Evolutionary conservation across 2,888 invertebrate species (phyloP).

Genomic region (Phania funesta): DNA sequence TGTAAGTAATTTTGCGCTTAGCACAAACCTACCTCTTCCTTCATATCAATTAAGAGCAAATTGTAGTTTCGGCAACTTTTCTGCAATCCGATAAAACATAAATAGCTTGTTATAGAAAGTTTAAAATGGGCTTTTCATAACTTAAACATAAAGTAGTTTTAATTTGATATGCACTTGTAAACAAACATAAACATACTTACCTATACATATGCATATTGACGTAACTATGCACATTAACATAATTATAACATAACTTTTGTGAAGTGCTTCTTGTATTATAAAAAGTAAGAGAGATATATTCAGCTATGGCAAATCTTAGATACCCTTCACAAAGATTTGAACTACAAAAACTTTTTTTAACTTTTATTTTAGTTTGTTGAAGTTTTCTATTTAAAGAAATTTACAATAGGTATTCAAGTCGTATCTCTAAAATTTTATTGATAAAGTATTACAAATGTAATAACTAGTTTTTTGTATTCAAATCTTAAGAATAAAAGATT

Average conservation of each 20-base stretch:
- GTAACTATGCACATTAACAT: not conserved
- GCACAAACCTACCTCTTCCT: not conserved
- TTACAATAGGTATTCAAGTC: too few relatives aligned
- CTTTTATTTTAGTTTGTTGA: too few relatives aligned
- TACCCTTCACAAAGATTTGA: too few relatives aligned
- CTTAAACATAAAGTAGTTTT: not conserved
- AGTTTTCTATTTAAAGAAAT: too few relatives aligned
- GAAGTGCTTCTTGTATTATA: too few relatives aligned
- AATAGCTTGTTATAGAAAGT: not conserved
- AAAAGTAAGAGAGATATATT: too few relatives aligned
- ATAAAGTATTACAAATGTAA: too few relatives aligned
- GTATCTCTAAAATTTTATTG: too few relatives aligned
- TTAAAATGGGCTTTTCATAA: slow-evolving; percentile 3
- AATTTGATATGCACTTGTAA: not conserved
- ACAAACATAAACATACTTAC: not conserved
- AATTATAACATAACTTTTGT: slow-evolving; percentile 5
- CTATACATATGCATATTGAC: not conserved
- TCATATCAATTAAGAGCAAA: not conserved
- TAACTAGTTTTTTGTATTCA: too few relatives aligned
- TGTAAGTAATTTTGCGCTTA: not conserved
- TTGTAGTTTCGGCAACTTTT: not conserved
- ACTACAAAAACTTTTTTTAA: too few relatives aligned
- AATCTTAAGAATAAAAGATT: too few relatives aligned
- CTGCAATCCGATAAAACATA: not conserved
- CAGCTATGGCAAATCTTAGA: too few relatives aligned